Conservation (phyloP, 2,797 vertebrate genomes). For the Tympanoctomys barrerae region DNA sequence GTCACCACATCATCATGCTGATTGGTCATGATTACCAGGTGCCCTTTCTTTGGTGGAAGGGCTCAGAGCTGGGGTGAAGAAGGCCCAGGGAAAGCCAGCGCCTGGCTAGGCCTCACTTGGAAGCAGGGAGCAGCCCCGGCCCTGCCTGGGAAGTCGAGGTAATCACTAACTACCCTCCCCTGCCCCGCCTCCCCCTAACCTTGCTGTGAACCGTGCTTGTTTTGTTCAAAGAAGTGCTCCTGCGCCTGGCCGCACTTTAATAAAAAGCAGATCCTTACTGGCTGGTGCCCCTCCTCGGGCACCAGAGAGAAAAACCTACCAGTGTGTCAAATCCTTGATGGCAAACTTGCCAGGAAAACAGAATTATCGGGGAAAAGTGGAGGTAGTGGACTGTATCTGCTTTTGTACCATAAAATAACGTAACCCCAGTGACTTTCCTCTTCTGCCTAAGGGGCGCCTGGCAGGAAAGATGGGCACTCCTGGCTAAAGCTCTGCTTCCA, state of each 20-base stretch:
- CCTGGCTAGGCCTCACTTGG: neutral
- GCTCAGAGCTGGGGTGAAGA: slow-evolving; percentile 48
- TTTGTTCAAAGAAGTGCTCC: slow-evolving; percentile 81
- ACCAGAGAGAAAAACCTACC: slow-evolving; percentile 84
- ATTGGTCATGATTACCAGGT: slow-evolving; percentile 84
- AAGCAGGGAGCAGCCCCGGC: slow-evolving; percentile 58
- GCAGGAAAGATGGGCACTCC: slow-evolving; percentile 71
- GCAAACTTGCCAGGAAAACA: slow-evolving; percentile 86
- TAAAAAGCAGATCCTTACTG: slow-evolving; percentile 86
- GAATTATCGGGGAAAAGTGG: slow-evolving; percentile 79
- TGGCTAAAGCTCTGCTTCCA: slow-evolving; percentile 3
- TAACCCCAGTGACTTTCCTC: slow-evolving; percentile 82
- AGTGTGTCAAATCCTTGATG: slow-evolving; percentile 83
- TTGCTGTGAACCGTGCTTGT: slow-evolving; percentile 78
- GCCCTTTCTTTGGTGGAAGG: slow-evolving; percentile 67
- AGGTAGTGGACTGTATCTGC: slow-evolving; percentile 80
- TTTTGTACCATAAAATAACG: slow-evolving; percentile 85
- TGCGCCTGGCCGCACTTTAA: slow-evolving; percentile 83
- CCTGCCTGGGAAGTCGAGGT: slow-evolving; percentile 81
- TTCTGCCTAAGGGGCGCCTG: slow-evolving; percentile 79
- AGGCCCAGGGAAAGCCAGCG: slow-evolving; percentile 76
- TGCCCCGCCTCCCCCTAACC: slow-evolving; percentile 73
- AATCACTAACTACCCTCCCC: slow-evolving; percentile 77
- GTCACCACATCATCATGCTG: slow-evolving; percentile 83
- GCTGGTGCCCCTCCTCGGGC: slow-evolving; percentile 73